Percentiles rank a stretch among this genome's conserved stretches.
phyloP scores from a whole-genome alignment of 2,113 vertebrate species.

The Elaphurus davidianus region DNA sequence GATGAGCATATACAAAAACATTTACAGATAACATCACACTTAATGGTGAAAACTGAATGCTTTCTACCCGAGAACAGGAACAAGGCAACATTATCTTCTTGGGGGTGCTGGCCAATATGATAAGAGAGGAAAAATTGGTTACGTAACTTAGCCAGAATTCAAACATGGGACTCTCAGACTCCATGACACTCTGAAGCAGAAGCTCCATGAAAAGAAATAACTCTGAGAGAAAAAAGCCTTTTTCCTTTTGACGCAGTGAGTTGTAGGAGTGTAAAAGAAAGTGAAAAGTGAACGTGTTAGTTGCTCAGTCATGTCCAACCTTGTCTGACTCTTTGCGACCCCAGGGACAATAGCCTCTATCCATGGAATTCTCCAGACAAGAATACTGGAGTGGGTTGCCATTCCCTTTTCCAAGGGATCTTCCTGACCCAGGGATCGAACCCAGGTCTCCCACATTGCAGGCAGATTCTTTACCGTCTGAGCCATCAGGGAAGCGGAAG shows the following conservation, averaged over 20 bases:
- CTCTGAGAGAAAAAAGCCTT: background rate
- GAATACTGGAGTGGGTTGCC: background rate
- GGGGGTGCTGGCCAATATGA: background rate
- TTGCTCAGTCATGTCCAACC: background rate
- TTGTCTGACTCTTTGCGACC: background rate
- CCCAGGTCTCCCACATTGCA: background rate
- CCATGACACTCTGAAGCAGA: background rate
- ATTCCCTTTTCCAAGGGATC: background rate
- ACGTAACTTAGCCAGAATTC: background rate
- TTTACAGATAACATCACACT: background rate
- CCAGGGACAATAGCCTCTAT: background rate
- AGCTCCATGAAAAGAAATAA: background rate
- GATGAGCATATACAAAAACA: background rate
- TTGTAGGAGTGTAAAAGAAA: background rate
- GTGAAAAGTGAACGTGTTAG: background rate
- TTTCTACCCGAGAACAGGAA: background rate
- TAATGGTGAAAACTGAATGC: background rate
- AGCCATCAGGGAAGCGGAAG: background rate
- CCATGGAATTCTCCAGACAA: background rate
- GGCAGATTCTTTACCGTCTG: background rate
- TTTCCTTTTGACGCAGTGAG: background rate
- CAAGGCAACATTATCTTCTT: background rate
- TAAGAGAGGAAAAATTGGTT: background rate
- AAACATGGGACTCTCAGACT: background rate
- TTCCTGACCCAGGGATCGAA: background rate